Conservation (phyloP, 2,888 invertebrate species). For the Iselma pallidipennis region DNA sequence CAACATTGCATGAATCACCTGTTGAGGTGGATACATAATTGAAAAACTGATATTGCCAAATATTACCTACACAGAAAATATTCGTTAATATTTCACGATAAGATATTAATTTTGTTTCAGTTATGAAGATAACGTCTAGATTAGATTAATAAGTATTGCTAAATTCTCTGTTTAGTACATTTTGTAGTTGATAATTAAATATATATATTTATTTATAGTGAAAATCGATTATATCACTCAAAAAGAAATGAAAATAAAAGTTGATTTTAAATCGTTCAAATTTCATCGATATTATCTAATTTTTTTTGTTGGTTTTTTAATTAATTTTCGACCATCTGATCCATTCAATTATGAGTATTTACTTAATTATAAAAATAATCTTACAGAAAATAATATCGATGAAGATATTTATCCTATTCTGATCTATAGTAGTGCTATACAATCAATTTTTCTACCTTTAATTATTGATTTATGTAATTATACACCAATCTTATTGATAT, state of each 20-base stretch:
- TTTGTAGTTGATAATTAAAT: no score
- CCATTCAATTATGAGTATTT: slow-evolving; percentile 14
- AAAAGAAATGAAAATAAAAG: neutral
- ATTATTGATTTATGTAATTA: slow-evolving; percentile 8
- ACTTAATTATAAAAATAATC: neutral
- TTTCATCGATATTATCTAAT: slow-evolving; percentile 6
- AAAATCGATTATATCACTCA: no score
- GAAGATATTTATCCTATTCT: slow-evolving; percentile 4
- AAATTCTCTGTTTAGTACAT: no score
- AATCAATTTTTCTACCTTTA: slow-evolving; percentile 4
- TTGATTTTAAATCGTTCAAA: slow-evolving; percentile 14
- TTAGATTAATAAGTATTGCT: no score
- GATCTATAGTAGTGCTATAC: slow-evolving; percentile 7
- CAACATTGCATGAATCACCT: no score
- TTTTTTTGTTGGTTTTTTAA: slow-evolving; percentile 13
- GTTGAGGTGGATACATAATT: no score
- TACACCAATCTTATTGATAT: slow-evolving; percentile 8
- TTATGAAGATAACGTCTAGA: no score
- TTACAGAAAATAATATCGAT: neutral
- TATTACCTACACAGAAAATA: no score
- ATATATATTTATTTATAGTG: no score
- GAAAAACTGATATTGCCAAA: no score
- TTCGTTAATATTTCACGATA: no score
- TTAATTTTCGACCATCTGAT: slow-evolving; percentile 5
- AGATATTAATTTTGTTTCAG: no score